Base-by-base conservation (phyloP, 2,797 vertebrate genomes). In the Linurgus olivaceus region DNA sequence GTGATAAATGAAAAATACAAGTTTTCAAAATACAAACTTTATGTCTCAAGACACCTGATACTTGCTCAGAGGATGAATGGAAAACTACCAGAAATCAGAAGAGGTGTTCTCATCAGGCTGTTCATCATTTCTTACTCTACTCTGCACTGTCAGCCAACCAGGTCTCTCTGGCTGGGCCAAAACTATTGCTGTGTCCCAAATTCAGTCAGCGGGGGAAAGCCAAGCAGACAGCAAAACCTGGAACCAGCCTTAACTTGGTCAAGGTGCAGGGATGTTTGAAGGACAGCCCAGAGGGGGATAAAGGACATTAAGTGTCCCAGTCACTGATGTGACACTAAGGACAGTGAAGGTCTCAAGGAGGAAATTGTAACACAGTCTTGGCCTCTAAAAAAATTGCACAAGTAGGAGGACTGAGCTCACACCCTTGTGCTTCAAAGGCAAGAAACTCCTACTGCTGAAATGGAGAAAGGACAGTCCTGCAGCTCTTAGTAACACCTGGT, bases 21-120 rank as follows among this genome's bases (percentile, higher is more conserved):
- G 78, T 84, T 94, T 96, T 93, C 80, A 85, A 96, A 97, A 93
- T 40, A 73, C 75, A 92, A 97, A 94, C 62, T 72, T 94, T 74
- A 71, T 76, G 82, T 85, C 90, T 94, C 80, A 82, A 92, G 78
- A 80, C 84, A 86, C 90, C 58, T 68, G 38, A 71, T 96, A 86
- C 89, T 95, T 91, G 85, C 18, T 55, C 80, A 81, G 72, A 77
- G 79, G 94, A 94, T 88, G 88, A 96, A 82, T 59, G 89, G 75
- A 74, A 94, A 96, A 86, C 86, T 93, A 91, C 74, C 75, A 82
- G 96, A 96, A 90, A 61, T 35, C 84, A 96, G 70, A 84, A 61
- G 8, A 67, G 10, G 40, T 65, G 76, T 75, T 90, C 58, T 95
- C 62, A 84, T 70, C 78, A 84, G 74, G 65, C 71, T 96, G 74